phyloP scores from a whole-genome alignment of 2,113 vertebrate species.

The Pterocles gutturalis region DNA sequence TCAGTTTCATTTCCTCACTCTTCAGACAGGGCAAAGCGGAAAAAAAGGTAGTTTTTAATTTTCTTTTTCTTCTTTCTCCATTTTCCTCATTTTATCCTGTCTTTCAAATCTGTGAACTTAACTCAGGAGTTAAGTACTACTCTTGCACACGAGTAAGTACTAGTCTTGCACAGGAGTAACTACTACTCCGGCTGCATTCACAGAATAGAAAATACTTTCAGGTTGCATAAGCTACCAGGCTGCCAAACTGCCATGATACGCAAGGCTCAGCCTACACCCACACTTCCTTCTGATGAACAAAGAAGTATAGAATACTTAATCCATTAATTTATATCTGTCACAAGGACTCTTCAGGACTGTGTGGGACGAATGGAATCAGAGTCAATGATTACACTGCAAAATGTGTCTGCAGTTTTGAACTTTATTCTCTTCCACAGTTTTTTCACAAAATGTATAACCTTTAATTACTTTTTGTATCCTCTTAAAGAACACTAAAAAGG shows the following conservation, averaged over 20 bases:
- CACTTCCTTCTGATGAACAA: not conserved
- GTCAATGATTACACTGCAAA: not conserved
- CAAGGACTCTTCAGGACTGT: not conserved
- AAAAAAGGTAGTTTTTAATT: not conserved
- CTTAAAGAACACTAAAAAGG: not conserved
- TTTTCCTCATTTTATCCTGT: not conserved
- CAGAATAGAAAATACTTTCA: not conserved
- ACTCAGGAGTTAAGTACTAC: too few relatives aligned
- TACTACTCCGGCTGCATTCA: not conserved
- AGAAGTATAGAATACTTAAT: not conserved
- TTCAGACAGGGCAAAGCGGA: not conserved
- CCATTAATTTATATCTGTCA: not conserved
- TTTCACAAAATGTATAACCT: not conserved
- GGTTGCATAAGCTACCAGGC: not conserved
- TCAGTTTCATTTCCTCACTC: not conserved
- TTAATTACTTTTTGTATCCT: not conserved
- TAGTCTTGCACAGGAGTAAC: not conserved
- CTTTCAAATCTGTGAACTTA: not conserved
- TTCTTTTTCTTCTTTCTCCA: not conserved
- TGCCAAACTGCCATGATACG: not conserved
- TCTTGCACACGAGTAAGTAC: not conserved
- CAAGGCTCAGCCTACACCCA: not conserved
- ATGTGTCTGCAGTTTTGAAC: not conserved
- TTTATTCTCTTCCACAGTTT: not conserved
- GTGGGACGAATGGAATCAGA: not conserved